phyloP scores from a whole-genome alignment of 2,797 vertebrate genomes.

The Thripadectes ignobilis region DNA sequence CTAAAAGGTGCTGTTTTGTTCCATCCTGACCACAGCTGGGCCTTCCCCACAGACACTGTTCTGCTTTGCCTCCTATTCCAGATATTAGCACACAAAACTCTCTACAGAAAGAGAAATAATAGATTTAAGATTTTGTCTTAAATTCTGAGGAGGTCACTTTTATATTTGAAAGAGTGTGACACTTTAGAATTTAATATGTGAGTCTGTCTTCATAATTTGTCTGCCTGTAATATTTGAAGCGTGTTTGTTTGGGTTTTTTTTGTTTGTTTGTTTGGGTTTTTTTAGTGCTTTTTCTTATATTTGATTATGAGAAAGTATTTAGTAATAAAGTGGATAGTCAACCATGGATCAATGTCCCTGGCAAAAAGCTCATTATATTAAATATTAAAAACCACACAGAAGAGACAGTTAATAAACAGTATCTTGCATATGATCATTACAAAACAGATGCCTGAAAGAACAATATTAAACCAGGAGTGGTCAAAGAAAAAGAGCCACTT shows the following conservation, averaged over 20 bases:
- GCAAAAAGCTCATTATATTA: neutral
- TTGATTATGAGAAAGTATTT: constrained; percentile 3
- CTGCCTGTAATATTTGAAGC: neutral
- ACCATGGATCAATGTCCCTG: constrained; percentile 15
- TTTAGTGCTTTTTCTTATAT: neutral
- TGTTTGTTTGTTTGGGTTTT: neutral
- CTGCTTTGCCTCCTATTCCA: neutral
- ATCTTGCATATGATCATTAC: neutral
- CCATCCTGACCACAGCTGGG: neutral
- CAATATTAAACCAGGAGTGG: neutral
- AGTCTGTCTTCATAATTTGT: neutral
- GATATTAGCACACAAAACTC: neutral
- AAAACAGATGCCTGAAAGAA: neutral
- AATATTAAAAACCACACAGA: constrained; percentile 17
- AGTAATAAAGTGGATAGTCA: neutral
- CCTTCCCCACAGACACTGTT: neutral
- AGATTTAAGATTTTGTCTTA: neutral
- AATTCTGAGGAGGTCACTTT: neutral
- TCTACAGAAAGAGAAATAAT: neutral
- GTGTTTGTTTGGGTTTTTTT: neutral
- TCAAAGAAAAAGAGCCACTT: neutral
- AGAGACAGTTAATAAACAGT: constrained; percentile 1
- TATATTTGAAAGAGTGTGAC: neutral
- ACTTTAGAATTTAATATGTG: neutral
- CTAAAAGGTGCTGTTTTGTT: neutral